Conservation (phyloP, 2,113 vertebrate species). For the Pyrgilauda ruficollis region DNA sequence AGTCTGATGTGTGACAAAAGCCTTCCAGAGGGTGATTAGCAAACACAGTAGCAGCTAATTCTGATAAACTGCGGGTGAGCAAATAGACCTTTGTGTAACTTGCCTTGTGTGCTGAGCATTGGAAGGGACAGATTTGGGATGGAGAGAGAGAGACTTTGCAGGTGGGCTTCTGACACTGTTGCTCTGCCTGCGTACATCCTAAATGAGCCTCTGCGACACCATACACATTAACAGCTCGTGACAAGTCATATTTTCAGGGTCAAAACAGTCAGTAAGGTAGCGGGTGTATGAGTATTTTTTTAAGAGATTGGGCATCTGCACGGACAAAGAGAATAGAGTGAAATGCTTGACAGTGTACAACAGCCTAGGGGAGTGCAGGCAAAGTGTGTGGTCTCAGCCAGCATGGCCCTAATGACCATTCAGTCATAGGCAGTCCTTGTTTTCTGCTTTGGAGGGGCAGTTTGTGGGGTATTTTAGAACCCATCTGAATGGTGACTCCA, state of each 20-base stretch:
- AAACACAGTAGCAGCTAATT: background rate
- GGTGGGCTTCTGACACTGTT: background rate
- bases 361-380: background rate
- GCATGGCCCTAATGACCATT: background rate
- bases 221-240: background rate
- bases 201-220: background rate
- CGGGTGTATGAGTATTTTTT: background rate
- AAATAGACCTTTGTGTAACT: conserved; percentile 2
- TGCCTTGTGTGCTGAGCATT: background rate
- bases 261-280: background rate
- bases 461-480: conserved; percentile 7
- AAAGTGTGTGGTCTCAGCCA: conserved; percentile 32
- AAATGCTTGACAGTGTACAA: background rate
- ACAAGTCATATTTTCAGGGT: background rate
- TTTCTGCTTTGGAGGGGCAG: background rate
- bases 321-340: background rate
- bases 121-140: background rate
- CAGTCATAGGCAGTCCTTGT: background rate
- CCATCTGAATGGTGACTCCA: background rate
- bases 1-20: background rate
- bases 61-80: background rate
- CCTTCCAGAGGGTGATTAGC: background rate
- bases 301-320: background rate
- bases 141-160: background rate
- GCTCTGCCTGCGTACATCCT: background rate